These are phyloP conservation scores for Blastomussa wellsi DNA, from an alignment of 92 coral and sea anemone species.

Conservation along the genomic window DNA sequence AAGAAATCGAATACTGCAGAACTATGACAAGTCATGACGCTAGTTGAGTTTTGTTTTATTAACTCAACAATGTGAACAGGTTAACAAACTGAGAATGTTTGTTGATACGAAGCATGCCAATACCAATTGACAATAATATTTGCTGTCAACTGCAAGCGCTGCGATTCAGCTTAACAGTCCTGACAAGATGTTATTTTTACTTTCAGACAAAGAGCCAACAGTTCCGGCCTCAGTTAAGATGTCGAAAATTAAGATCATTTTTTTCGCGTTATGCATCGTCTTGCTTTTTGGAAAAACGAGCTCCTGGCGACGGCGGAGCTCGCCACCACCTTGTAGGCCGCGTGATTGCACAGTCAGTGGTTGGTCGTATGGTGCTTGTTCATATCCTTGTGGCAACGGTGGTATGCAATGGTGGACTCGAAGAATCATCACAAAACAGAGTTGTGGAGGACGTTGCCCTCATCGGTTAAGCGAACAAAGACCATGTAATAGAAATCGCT, in stretches of 20 bases:
- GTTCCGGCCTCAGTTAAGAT: not conserved
- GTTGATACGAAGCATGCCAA: too few relatives aligned
- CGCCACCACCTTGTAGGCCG: constrained; percentile 61
- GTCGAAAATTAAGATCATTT: not conserved
- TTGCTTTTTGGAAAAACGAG: not conserved
- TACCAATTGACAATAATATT: too few relatives aligned
- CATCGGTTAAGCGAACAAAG: constrained; percentile 25
- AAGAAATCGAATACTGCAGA: too few relatives aligned
- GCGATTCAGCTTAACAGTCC: too few relatives aligned
- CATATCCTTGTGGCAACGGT: constrained; percentile 62
- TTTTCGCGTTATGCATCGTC: not conserved
- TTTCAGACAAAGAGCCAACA: not conserved
- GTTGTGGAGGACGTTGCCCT: constrained; percentile 43
- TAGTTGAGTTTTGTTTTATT: too few relatives aligned
- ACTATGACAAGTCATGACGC: too few relatives aligned
- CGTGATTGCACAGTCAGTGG: constrained; percentile 53
- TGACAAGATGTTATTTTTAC: not conserved
- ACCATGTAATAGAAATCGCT: constrained; percentile 54
- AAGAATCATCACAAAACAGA: not conserved
- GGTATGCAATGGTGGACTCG: constrained; percentile 55
- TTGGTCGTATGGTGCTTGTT: constrained; percentile 59
- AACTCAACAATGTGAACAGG: too few relatives aligned
- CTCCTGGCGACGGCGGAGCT: constrained; percentile 34
- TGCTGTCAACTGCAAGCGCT: too few relatives aligned
- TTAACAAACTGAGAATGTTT: too few relatives aligned